Evolutionary conservation across 2,113 vertebrate species (phyloP), one percentile per base, ranked within the genome.

Genomic region (Archilochus colubris): DNA sequence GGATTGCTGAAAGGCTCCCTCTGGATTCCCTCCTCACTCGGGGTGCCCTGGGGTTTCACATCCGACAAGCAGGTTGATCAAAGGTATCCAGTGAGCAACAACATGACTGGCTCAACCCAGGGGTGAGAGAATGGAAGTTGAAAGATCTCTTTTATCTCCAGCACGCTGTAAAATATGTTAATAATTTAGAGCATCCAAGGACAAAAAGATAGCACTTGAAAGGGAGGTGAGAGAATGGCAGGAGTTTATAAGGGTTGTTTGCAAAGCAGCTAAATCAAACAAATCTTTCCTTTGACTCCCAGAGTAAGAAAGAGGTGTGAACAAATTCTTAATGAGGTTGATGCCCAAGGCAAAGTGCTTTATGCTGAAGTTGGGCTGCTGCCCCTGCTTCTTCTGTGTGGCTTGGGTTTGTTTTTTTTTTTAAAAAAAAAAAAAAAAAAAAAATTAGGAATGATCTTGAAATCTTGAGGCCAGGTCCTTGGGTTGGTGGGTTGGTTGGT

Each of bases 141-240:
- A 78, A 75, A 82, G 93, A 67, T 12, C 93, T 19, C 91, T 92
- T 94, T 96, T 22, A 96, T 95, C 96, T 91, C 31, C 40, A 83
- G 91, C 84, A 12, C 78, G 3, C 94, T 46, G 81, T 91, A 92
- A 95, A 91, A 94, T 59, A 67, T 86, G 95, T 69, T 89, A 95
- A 95, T 82, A 59, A 95, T 63, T 88, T 46, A 91, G 89, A 91
- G 85, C 82, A 77, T 76, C 91, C 91, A 8, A 93, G 96, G 91
- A 97, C 96, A 77, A 74, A 80, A 19, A 89, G 95, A 53, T 51
- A 58, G 82, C 84, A 16, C 89, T 94, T 96, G 82, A 95, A 95
- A 96, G 86, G 61, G 54, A 83, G 69, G 88, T 21, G 91, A 86
- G 88, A 84, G 86, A 75, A 81, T 4, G 68, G 94, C 80, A 9